A percentile compares a stretch with the other conserved stretches of the same genome.
Evolutionary conservation across 2,113 vertebrate species (phyloP).

Genomic region (Salvelinus fontinalis): DNA sequence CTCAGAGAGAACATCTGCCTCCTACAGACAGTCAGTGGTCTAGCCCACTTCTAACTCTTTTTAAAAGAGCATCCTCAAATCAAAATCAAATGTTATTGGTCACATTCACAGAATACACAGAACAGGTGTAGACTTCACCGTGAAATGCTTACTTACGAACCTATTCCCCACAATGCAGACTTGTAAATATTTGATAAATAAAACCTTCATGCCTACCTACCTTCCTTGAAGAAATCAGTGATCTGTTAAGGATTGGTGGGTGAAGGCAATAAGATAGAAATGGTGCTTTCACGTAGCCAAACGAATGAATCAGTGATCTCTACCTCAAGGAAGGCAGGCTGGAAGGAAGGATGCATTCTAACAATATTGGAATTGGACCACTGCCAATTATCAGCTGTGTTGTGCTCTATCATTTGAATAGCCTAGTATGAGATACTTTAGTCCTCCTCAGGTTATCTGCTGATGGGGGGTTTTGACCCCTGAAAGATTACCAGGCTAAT

Average conservation of each 20-base stretch:
- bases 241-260: not conserved
- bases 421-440: not conserved
- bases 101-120: too few relatives aligned
- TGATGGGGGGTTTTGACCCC: not conserved
- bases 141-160: too few relatives aligned
- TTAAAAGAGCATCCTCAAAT: too few relatives aligned
- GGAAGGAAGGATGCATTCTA: too few relatives aligned
- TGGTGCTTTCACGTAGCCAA: not conserved
- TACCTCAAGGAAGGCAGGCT: not conserved
- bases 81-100: too few relatives aligned
- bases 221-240: not conserved
- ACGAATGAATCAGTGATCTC: not conserved
- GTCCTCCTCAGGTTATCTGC: not conserved
- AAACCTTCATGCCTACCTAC: not conserved
- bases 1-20: slow-evolving; percentile 92
- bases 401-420: too few relatives aligned
- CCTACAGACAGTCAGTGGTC: slow-evolving; percentile 80
- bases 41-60: not conserved
- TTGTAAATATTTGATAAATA: too few relatives aligned
- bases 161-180: too few relatives aligned
- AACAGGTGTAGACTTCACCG: too few relatives aligned
- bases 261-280: not conserved
- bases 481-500: not conserved
- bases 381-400: too few relatives aligned
- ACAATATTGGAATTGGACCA: too few relatives aligned